Base-by-base conservation (phyloP, 2,113 vertebrate species). In the Eretmodus cyanostictus region DNA sequence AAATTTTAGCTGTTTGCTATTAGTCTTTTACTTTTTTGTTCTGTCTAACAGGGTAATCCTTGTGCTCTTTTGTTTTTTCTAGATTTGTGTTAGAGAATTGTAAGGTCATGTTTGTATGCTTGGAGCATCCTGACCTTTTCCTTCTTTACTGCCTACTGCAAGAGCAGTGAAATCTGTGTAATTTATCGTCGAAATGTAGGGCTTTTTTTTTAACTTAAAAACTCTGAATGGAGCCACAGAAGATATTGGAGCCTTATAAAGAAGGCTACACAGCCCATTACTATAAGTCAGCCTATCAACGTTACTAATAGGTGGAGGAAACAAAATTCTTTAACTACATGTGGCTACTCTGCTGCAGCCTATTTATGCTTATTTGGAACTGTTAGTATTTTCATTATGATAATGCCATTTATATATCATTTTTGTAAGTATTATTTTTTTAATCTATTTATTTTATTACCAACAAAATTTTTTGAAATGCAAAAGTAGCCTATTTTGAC, bases 271-370 rank as follows among this genome's bases (percentile, higher is more conserved):
- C 38, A 45, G 22, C 8, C 40, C 8, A 40, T 68, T 71, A 42
- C 36, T 71, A 16, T 16, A 71, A 71, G n/a, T 42, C 12, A 42
- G n/a, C 66, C 66, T 71, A 71, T 71, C 5, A 17, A 7, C 0
- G 9, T 76, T 19, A 45, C 22, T 17, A 45, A 73, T 27, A 47
- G 68, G 14, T 47, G 40, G 4, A 29, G 24, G 0, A 76, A 40
- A 71, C n/a, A 9, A 47, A 76, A 47, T 17, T 10, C 0, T 27
- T 71, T 42, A 10, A 8, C 22, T 0, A 16, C 8, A 0, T 42
- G 66, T 2, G 0, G 0, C 66, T 71, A 24, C 66, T 2, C 36
- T 42, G 66, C 66, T 66, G 1, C 19, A 71, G 66, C 36, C 63
- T 68, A 68, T 1, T 42, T 71, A 40, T 68, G 19, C 34, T 68